These are phyloP conservation scores for Darevskia mixta DNA, from an alignment of 2,797 vertebrate genomes.

Conservation along the genomic window DNA sequence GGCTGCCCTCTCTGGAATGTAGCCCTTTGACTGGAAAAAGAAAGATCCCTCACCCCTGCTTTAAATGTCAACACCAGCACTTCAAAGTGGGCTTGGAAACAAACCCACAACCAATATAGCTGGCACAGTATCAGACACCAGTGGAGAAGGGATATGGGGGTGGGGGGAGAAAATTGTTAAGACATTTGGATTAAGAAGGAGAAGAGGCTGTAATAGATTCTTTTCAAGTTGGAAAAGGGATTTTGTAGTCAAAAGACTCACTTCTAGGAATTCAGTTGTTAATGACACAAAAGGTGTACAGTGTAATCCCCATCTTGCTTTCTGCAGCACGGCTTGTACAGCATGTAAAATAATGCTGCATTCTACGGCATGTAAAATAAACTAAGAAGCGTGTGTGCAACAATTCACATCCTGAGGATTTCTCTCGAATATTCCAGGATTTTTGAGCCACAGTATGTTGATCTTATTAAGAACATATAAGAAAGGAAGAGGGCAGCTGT, in stretches of 20 bases:
- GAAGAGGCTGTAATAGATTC: background rate
- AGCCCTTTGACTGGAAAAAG: too few species aligned
- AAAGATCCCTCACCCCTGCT: too few species aligned
- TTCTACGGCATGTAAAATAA: background rate
- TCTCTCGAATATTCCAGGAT: background rate
- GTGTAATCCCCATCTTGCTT: background rate
- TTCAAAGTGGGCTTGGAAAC: background rate
- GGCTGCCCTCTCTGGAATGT: too few species aligned
- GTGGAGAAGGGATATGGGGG: too few species aligned
- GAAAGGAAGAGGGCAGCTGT: background rate
- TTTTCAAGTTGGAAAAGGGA: background rate
- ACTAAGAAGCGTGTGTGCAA: rapidly evolving
- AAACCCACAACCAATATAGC: too few species aligned
- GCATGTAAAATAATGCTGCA: too few species aligned
- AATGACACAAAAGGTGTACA: background rate
- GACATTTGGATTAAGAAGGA: background rate
- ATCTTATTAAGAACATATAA: background rate
- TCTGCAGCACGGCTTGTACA: background rate
- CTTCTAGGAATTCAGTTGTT: background rate
- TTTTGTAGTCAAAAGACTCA: background rate
- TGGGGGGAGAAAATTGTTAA: background rate
- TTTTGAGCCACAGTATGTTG: background rate
- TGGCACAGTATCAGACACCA: too few species aligned
- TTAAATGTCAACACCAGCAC: too few species aligned
- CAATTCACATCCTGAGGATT: background rate